A percentile compares a stretch with the other conserved stretches of the same genome.
phyloP scores from a whole-genome alignment of 2,797 vertebrate species.

The Sebastes aleutianus region DNA sequence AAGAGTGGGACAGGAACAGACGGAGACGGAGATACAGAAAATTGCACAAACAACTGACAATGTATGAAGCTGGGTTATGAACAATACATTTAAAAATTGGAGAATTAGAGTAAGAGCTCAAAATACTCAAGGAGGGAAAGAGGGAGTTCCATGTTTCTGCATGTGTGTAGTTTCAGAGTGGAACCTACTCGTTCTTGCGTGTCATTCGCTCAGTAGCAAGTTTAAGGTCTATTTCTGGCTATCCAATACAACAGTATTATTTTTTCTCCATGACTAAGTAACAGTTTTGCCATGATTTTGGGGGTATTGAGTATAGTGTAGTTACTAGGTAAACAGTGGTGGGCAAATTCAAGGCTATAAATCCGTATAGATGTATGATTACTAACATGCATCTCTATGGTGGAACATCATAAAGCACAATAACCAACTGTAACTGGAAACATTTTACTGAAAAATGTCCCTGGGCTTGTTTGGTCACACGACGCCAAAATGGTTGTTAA shows the following conservation, averaged over 20 bases:
- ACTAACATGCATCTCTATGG: no score
- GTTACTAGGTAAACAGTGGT: not conserved
- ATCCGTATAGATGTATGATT: not conserved
- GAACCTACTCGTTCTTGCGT: not conserved
- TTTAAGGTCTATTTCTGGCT: not conserved
- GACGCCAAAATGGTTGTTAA: not conserved
- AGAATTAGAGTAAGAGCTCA: conserved; percentile 8
- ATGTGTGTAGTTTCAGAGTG: not conserved
- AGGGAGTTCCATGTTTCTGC: not conserved
- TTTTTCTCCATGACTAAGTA: not conserved
- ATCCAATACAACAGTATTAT: not conserved
- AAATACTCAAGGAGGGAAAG: not conserved
- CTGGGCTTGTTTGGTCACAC: not conserved
- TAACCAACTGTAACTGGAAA: not conserved
- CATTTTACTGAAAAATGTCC: not conserved
- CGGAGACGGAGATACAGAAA: not conserved
- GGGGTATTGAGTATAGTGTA: not conserved
- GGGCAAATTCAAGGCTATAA: not conserved
- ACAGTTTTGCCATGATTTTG: not conserved
- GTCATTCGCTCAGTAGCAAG: not conserved
- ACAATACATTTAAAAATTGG: conserved; percentile 3
- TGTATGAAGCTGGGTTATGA: conserved; percentile 8
- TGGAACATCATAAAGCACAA: not conserved
- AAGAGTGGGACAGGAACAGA: not conserved
- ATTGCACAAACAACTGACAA: not conserved